Evolutionary conservation across 2,797 vertebrate genomes (phyloP).

Genomic region (Mus caroli): DNA sequence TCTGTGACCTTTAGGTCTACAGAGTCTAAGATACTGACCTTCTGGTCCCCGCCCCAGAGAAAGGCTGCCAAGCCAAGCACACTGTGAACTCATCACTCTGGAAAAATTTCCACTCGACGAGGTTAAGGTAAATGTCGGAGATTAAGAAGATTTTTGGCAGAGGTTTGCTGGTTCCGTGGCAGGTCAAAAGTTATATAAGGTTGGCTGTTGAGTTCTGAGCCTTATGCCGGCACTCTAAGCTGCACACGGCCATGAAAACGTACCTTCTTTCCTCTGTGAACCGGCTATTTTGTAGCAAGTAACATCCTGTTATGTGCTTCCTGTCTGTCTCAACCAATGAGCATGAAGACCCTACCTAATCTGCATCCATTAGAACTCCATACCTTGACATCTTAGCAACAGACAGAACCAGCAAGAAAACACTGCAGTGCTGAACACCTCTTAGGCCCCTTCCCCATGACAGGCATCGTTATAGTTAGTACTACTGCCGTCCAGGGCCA

Average conservation of each 20-base stretch:
- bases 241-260: constrained; percentile 57
- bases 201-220: constrained; percentile 26
- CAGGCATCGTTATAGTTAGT: constrained; percentile 94
- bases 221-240: constrained; percentile 58
- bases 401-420: constrained; percentile 45
- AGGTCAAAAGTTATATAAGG: neutral
- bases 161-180: constrained; percentile 50
- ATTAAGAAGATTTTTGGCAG: constrained; percentile 69
- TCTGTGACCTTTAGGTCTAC: neutral
- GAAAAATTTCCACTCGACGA: constrained; percentile 60
- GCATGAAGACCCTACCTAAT: constrained; percentile 44
- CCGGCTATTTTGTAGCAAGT: constrained; percentile 31
- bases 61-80: neutral
- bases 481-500: constrained; percentile 92
- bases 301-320: neutral
- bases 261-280: constrained; percentile 66
- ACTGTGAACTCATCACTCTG: constrained; percentile 4
- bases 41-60: neutral
- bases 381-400: constrained; percentile 59
- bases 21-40: neutral
- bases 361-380: constrained; percentile 68
- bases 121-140: constrained; percentile 53
- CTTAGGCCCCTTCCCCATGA: constrained; percentile 87
- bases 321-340: constrained; percentile 60
- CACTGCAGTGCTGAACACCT: neutral